Evolutionary conservation across 2,888 invertebrate genomes (phyloP), one percentile per base, ranked within the genome.

Genomic region (Unio pictorum): DNA sequence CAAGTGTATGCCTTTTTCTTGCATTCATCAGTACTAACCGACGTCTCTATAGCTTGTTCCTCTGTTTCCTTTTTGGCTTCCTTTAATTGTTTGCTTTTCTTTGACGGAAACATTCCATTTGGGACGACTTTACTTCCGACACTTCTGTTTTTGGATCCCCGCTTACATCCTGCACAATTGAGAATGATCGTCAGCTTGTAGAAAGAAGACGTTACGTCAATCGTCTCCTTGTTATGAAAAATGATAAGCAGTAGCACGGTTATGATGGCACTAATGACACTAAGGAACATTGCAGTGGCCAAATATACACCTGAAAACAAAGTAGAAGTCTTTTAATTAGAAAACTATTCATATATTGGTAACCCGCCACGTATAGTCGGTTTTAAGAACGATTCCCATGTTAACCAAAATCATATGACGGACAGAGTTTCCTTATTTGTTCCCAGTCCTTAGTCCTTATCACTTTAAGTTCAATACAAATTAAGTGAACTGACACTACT

Each of bases 291-390:
- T 23, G 61, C 34, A 26, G 61, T n/a, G 26, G 67, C 54, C 28
- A 67, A 26, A 55, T 55, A 67, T 55, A 67, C n/a, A 28, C 67
- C 67, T 67, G 55, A 28, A 5, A 45, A 60, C 60, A 20, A 45
- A 45, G 8, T 11, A 45, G 15, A 45, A 45, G 0, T 45, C 11
- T 45, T 45, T 11, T 45, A 45, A 45, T 45, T 45, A 45, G 11
- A 45, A 45, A 11, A 45, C 45, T 0, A 11, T 45, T 45, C 45
- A 45, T 45, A 11, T 3, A 45, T 15, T 45, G 45, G 11, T 4
- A 45, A 45, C 1, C 1, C 45, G 15, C 45, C 3, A 45, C 15
- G 45, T 45, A 15, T 4, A 2, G 15, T 11, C 45, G 0, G 45
- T 11, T 45, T 45, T 3, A 45, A 15, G 45, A 15, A 11, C 11